Base-by-base conservation (phyloP, 2,888 invertebrate species). In the Pyralis farinalis region DNA sequence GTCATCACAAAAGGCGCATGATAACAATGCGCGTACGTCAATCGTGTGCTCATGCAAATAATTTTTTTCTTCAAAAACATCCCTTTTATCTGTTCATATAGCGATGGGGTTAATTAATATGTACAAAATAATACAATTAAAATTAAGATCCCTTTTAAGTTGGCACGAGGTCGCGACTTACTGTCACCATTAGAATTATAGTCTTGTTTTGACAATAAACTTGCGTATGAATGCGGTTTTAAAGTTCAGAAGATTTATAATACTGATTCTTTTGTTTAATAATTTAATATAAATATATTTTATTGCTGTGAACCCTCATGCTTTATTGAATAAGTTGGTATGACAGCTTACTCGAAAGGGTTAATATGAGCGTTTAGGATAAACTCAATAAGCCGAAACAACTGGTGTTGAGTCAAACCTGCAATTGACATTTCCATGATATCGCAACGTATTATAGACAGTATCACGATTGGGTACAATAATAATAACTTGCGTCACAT, bases 11-110 rank as follows among this genome's bases (percentile, higher is more conserved):
- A 85, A 85, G 86, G 77, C 82, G 77, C 65, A 68, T 80, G 85
- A 88, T 81, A 85, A 88, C 88, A 88, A 88, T 83, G 69, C 75
- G 71, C 87, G 80, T 68, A 85, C 83, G 88, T 87, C 88, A 85
- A 85, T 84, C 88, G 88, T 84, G 86, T 74, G 82, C 76, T 87
- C 84, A 88, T 87, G 88, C 88, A 88, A 87, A 86, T 85, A 81
- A 66, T 76, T 87, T 87, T 87, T 88, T 88, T 84, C 76, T 77
- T 69, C 73, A 58, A 75, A 84, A 86, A 78, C 81, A 82, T 81
- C 84, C 86, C 88, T 74, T 82, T 74, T 88, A 85, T 87, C 85
- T 83, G 66, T 74, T 64, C 69, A 63, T 72, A 71, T 51, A 69
- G 74, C 69, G 78, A 84, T 81, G 81, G 88, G 87, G 87, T 88